Conservation (phyloP, 2,113 vertebrate genomes). For the Puntigrus tetrazona region DNA sequence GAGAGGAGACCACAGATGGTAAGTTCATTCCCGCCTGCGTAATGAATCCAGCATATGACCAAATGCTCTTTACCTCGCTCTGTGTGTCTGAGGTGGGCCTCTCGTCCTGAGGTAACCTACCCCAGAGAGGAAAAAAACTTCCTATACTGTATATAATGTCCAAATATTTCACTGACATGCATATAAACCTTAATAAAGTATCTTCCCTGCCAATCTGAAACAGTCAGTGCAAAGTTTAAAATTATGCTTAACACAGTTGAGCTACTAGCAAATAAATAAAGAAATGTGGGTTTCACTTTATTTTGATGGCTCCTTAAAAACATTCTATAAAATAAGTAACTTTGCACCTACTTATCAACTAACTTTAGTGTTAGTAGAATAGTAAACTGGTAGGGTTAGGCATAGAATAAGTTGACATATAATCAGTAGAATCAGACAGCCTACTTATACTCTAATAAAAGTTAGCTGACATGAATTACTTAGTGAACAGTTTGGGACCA, state of each 20-base stretch:
- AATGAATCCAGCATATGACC: constrained; percentile 46
- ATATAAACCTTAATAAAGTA: constrained; percentile 16
- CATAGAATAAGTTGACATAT: no score
- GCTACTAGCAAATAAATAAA: background rate
- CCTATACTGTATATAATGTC: constrained; percentile 25
- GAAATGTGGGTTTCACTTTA: no score
- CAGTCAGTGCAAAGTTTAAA: background rate
- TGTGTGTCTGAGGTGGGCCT: constrained; percentile 35
- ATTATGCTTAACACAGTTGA: background rate
- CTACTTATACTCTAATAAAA: no score
- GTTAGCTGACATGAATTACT: no score
- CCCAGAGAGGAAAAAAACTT: constrained; percentile 13
- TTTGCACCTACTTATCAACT: no score
- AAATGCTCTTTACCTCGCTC: background rate
- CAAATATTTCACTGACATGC: constrained; percentile 17
- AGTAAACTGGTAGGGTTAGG: no score
- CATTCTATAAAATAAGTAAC: no score
- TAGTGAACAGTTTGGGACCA: no score
- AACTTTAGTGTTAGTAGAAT: no score
- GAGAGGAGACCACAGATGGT: constrained; percentile 94
- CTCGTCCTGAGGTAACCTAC: constrained; percentile 46
- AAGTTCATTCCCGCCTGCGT: constrained; percentile 59
- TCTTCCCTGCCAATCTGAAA: background rate
- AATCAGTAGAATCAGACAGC: no score
- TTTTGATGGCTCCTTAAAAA: no score